Conservation (phyloP, 2,113 vertebrate species). For the Trematocara stigmaticum region DNA sequence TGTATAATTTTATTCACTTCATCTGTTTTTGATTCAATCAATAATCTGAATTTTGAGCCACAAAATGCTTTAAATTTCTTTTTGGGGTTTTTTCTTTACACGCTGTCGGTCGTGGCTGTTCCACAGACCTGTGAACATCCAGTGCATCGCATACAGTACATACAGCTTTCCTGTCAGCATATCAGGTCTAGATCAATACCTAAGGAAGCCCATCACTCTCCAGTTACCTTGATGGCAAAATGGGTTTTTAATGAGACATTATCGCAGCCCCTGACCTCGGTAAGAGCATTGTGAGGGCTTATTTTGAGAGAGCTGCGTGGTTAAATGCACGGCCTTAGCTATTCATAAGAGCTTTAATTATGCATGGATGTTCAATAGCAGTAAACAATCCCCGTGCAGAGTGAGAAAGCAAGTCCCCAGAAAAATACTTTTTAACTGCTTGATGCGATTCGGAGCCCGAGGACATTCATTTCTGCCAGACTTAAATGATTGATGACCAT, state of each 20-base stretch:
- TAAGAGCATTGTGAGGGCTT: constrained; percentile 26
- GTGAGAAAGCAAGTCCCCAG: neutral
- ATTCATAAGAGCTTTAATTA: constrained; percentile 61
- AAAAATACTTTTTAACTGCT: neutral
- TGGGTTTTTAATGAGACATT: constrained; percentile 33
- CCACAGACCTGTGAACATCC: neutral
- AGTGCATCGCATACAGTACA: neutral
- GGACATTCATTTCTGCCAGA: neutral
- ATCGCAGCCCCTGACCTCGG: constrained; percentile 36
- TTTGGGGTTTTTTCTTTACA: fast-evolving
- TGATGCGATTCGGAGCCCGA: neutral
- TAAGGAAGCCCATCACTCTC: neutral
- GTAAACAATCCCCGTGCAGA: constrained; percentile 28
- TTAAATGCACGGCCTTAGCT: constrained; percentile 7
- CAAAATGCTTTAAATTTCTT: neutral
- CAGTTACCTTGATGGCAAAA: constrained; percentile 6
- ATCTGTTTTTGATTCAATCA: neutral
- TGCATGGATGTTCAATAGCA: constrained; percentile 25
- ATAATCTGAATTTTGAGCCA: neutral
- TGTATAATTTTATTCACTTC: neutral
- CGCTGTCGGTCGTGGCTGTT: neutral
- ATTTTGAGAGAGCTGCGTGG: neutral
- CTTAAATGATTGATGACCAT: neutral
- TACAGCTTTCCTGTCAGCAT: neutral
- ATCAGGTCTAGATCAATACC: constrained; percentile 15